Evolutionary conservation across 1,140 invertebrate genomes (phyloP), one percentile per base, ranked within the genome.

Genomic region (Lucilia sericata): DNA sequence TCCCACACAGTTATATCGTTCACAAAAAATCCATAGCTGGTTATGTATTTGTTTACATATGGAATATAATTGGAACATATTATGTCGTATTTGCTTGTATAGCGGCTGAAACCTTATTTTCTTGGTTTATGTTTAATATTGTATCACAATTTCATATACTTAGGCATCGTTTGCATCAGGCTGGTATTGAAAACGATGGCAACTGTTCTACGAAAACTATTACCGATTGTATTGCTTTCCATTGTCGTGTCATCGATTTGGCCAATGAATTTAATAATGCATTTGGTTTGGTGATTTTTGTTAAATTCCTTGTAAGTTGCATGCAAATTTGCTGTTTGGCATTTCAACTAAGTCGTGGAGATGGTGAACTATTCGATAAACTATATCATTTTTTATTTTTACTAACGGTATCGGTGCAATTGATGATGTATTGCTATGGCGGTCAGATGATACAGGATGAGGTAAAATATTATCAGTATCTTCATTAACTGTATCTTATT

Each of bases 271-370:
- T 88, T 2, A 87, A 83, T 75, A 47, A 83, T 5, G 85, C 87
- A 30, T 88, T 84, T 42, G 84, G 85, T 0, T 85, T 85, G 30
- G 87, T 88, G n/a, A 74, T 87, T 0, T 88, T 88, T 34, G 84
- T 88, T 10, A 86, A 88, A 36, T 88, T 88, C 51, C 86, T 81
- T 25, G 82, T 88, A 0, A 88, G 87, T 34, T 87, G 86, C 30
- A 78, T 88, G 70, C 87, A 88, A 74, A 81, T 88, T 60, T 87
- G 87, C 74, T 86, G 84, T 83, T 19, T 87, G 74, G 83, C 84
- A 47, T 88, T 87, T 65, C 86, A 86, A 17, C 86, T 88, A 9
- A 87, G 80, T 65, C 76, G 76, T 0, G 84, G 65, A 75, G 84
- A 80, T 10, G 25, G 25, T 30, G n/a, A 86, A 4, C 83, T 87